These are phyloP conservation scores for Lanius ludovicianus DNA, from an alignment of 2,113 vertebrate genomes.

Conservation along the genomic window DNA sequence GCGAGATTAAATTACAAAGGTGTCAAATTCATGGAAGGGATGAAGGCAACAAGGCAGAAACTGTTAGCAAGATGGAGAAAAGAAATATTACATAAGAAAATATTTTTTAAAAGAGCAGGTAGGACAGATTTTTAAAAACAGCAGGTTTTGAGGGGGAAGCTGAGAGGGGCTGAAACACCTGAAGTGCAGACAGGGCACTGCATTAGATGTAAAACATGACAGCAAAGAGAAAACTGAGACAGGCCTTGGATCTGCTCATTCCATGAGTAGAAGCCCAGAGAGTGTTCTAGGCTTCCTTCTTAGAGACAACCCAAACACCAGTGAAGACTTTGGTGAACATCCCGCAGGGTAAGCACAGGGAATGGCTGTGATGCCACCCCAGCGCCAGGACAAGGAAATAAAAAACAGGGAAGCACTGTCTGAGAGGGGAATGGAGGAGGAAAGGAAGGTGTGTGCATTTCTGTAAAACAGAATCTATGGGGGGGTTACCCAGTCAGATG, in stretches of 20 bases:
- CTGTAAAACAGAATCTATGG: background rate
- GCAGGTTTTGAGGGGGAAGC: background rate
- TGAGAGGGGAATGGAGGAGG: background rate
- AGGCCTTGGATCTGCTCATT: background rate
- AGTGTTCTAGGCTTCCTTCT: background rate
- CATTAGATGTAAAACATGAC: background rate
- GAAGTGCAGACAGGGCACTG: background rate
- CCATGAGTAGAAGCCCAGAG: background rate
- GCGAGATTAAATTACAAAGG: conserved; percentile 13
- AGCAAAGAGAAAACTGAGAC: background rate
- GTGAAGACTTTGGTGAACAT: background rate
- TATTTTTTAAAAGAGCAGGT: background rate
- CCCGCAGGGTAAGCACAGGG: background rate
- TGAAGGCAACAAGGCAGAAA: background rate
- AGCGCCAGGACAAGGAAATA: background rate
- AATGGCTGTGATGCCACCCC: background rate
- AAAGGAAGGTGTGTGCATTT: background rate
- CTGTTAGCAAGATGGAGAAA: background rate
- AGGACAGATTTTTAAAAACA: background rate
- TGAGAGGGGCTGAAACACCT: background rate
- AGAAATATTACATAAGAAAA: conserved; percentile 4
- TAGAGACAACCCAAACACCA: background rate
- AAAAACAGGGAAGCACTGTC: background rate
- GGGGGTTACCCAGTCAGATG: background rate
- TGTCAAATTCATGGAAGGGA: background rate